phyloP scores from a whole-genome alignment of 2,113 vertebrate species.

The Patagioenas fasciata region DNA sequence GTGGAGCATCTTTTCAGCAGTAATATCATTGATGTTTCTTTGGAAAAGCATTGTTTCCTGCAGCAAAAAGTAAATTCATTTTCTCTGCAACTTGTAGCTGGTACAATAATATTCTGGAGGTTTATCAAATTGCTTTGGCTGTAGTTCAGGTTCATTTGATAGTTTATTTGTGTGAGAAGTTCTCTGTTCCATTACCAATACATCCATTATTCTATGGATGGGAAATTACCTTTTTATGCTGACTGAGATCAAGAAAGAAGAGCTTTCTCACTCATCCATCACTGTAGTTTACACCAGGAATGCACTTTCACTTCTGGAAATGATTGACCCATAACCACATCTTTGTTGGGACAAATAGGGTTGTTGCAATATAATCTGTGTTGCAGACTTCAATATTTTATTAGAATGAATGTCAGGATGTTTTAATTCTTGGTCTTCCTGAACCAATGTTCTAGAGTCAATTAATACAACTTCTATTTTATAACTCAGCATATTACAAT shows the following conservation, averaged over 20 bases:
- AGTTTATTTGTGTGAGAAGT: constrained; percentile 77
- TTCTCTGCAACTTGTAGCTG: constrained; percentile 57
- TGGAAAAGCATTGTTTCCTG: constrained; percentile 37
- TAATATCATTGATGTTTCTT: constrained; percentile 28
- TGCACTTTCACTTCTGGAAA: constrained; percentile 64
- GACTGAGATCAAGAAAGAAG: constrained; percentile 63
- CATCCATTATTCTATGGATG: constrained; percentile 58
- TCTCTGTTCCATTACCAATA: constrained; percentile 71
- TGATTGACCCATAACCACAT: constrained; percentile 73
- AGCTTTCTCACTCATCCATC: constrained; percentile 60
- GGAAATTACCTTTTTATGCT: constrained; percentile 76
- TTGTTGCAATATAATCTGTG: constrained; percentile 61
- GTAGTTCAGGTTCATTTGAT: constrained; percentile 74
- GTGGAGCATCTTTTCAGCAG: constrained; percentile 7
- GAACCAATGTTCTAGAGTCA: neutral
- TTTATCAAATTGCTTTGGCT: constrained; percentile 77
- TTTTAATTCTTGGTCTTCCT: constrained; percentile 56
- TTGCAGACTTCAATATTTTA: constrained; percentile 48
- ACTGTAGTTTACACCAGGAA: constrained; percentile 46
- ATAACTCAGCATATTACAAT: neutral
- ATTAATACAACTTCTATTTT: neutral
- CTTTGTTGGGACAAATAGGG: constrained; percentile 65
- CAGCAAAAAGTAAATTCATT: constrained; percentile 53
- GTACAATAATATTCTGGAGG: constrained; percentile 61
- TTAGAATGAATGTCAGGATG: neutral